Base-by-base conservation (phyloP, 2,888 invertebrate species). In the Cataglyphis albicans region DNA sequence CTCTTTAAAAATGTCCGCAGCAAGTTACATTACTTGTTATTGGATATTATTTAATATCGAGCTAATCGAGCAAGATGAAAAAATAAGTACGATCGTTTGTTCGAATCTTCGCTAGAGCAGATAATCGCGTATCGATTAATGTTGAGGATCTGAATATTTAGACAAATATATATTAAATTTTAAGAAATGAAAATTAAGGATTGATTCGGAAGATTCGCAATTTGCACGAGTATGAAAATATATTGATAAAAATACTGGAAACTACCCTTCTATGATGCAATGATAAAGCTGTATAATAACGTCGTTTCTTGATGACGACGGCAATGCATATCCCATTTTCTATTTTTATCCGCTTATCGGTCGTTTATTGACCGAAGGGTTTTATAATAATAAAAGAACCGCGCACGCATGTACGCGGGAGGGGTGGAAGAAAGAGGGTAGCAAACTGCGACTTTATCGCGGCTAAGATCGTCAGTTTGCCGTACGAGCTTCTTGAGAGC, bases 401-500 rank as follows among this genome's bases (percentile, higher is more conserved):
- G 44, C 48, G 64, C 12, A 65, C 52, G 52, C 52, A 52, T 52
- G 52, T 52, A 52, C 7, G 18, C n/a, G 44, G 21, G 21, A 25
- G 12, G 65, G 10, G 63, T 21, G 1, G 44, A 63, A 63, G 64
- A 25, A 81, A 73, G 55, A 41, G 57, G 65, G 55, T 1, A 75
- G 64, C 65, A 12, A 57, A 59, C 75, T 64, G 55, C 78, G 68
- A 82, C 78, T 80, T 80, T 44, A 3, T 18, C 12, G 21, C 4
- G 29, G 70, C n/a, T 75, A 84, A 84, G 87, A 44, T 76, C 55
- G 32, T 90, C 87, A 90, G 76, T 76, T 86, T 68, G 70, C 84
- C 87, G 90, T 89, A 81, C 82, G 86, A 86, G 88, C 84, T 89
- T 89, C 86, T 88, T 74, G 83, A 61, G 57, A 7, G 18, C 41